phyloP scores from a whole-genome alignment of 1,140 invertebrate species.

The Drosophila simulans region DNA sequence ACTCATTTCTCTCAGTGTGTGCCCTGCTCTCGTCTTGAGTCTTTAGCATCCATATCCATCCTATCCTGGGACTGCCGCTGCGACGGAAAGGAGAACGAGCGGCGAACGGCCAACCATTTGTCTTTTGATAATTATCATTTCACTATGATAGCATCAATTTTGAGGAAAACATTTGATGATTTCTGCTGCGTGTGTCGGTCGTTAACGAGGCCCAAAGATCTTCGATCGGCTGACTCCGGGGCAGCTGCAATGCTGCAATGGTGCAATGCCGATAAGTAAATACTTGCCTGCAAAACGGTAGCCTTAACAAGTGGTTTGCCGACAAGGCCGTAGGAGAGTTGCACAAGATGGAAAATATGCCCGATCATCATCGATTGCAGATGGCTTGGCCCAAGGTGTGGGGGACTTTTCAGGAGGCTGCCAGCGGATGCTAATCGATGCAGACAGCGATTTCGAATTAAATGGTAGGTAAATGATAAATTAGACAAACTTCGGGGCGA shows the following conservation, averaged over 20 bases:
- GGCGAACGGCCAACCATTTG: constrained; percentile 66
- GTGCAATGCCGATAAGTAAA: constrained; percentile 62
- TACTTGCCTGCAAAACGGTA: constrained; percentile 68
- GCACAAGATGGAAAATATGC: constrained; percentile 37
- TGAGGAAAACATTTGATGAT: constrained; percentile 76
- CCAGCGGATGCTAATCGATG: constrained; percentile 14
- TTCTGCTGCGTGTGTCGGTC: constrained; percentile 79
- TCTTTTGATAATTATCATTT: constrained; percentile 82
- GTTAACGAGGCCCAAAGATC: constrained; percentile 61
- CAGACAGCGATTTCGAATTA: constrained; percentile 17
- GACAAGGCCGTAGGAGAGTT: constrained; percentile 19
- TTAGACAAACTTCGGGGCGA: neutral
- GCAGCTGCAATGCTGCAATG: constrained; percentile 48
- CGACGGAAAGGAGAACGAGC: constrained; percentile 42
- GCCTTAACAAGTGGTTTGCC: constrained; percentile 42
- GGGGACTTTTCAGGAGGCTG: neutral
- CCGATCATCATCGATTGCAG: constrained; percentile 54
- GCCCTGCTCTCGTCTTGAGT: neutral
- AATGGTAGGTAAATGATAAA: constrained; percentile 18
- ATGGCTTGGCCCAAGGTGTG: constrained; percentile 10
- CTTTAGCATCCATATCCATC: constrained; percentile 19
- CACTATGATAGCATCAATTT: constrained; percentile 81
- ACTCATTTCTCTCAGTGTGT: neutral
- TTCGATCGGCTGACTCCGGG: constrained; percentile 2
- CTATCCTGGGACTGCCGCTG: constrained; percentile 24